phyloP scores from a whole-genome alignment of 1,140 invertebrate species.

The Dinoponera quadriceps region DNA sequence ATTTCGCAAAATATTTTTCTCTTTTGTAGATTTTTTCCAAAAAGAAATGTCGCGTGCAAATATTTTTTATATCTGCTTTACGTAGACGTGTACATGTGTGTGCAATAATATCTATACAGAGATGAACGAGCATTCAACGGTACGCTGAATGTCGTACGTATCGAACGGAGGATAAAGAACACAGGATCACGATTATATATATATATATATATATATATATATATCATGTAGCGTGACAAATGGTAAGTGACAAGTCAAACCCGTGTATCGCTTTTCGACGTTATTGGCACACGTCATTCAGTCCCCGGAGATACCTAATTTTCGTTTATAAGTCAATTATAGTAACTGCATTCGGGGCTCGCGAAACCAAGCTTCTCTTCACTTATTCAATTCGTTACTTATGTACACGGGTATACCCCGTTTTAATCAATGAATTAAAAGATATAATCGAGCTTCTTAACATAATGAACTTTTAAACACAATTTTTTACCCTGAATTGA shows the following conservation, averaged over 20 bases:
- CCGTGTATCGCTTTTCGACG: neutral
- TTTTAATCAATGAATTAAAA: no score
- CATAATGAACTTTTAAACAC: no score
- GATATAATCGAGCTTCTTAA: no score
- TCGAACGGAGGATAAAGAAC: constrained; percentile 20
- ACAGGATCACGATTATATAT: neutral
- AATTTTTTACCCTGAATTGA: no score
- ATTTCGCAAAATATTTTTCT: no score
- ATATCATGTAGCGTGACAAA: neutral
- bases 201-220: neutral
- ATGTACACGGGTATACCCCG: no score
- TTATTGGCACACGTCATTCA: neutral
- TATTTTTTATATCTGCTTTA: no score
- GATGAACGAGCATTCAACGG: neutral
- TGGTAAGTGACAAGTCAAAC: constrained; percentile 6
- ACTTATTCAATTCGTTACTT: neutral
- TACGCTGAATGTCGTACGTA: constrained; percentile 24
- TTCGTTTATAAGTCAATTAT: neutral
- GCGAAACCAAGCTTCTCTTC: neutral
- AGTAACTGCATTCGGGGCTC: neutral
- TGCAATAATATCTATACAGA: neutral
- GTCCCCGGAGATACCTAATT: neutral
- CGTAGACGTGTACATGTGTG: neutral
- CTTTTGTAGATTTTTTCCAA: no score
- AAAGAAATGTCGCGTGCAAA: no score